Evolutionary conservation across 2,113 vertebrate species (phyloP).

Genomic region (Scomber colias): DNA sequence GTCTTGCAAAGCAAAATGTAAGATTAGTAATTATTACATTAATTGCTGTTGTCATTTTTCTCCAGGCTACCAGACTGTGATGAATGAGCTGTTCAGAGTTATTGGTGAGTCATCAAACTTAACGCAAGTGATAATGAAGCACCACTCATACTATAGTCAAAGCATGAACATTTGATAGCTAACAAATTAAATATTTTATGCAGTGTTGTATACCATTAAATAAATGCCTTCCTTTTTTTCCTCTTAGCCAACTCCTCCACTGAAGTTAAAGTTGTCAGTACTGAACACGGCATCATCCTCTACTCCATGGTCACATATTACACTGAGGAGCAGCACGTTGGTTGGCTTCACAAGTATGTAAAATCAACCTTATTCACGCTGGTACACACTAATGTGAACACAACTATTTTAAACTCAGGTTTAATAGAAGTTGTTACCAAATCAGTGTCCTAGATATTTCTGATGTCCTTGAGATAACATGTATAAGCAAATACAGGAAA

Average conservation of each 20-base stretch:
- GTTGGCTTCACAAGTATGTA: constrained; percentile 94
- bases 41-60: constrained; percentile 29
- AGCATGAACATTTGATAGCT: neutral
- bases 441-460: too few species aligned
- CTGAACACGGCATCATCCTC: constrained; percentile 94
- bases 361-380: neutral
- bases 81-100: constrained; percentile 94
- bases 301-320: constrained; percentile 91
- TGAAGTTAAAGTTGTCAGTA: constrained; percentile 91
- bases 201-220: neutral
- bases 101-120: constrained; percentile 89
- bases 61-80: constrained; percentile 93
- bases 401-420: neutral
- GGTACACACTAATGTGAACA: neutral
- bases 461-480: neutral
- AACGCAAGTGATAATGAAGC: constrained; percentile 17
- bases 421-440: neutral
- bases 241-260: constrained; percentile 91
- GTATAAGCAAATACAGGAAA: neutral
- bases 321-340: constrained; percentile 90
- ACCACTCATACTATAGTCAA: neutral
- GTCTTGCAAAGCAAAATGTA: neutral
- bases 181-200: neutral
- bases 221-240: constrained; percentile 10
- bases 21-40: constrained; percentile 5